These are phyloP conservation scores for Stenopsyche tienmushanensis DNA, from an alignment of 1,140 invertebrate species.

Conservation along the genomic window DNA sequence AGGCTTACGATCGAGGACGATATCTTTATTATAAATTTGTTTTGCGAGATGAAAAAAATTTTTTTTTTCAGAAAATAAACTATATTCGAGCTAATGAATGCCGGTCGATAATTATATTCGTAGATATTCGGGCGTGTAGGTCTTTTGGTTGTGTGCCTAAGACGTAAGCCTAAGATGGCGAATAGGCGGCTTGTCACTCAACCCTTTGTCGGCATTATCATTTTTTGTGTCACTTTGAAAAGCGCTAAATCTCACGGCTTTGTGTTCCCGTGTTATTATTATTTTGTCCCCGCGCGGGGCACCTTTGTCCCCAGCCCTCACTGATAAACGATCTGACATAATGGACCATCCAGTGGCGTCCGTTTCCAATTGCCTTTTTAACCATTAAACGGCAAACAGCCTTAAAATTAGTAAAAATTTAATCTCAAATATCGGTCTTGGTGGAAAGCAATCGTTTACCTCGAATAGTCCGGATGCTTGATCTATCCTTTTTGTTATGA, in stretches of 20 bases:
- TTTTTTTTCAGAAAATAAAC: background rate
- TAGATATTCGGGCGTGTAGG: no score
- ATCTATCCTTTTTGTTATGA: no score
- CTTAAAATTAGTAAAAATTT: no score
- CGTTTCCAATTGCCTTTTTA: background rate
- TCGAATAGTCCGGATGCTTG: no score
- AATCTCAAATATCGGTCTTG: no score
- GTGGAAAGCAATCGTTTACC: no score
- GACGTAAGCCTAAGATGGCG: background rate
- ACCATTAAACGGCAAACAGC: no score
- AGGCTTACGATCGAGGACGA: no score
- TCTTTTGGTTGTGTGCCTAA: background rate
- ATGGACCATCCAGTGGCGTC: background rate
- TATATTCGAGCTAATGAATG: background rate
- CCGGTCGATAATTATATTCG: no score
- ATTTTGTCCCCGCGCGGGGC: background rate
- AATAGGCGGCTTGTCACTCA: constrained; percentile 14
- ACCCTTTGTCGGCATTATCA: constrained; percentile 19
- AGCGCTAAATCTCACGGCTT: constrained; percentile 31
- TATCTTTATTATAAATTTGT: no score
- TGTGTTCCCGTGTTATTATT: constrained; percentile 23
- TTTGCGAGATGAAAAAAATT: no score
- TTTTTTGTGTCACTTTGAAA: constrained; percentile 26
- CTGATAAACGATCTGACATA: constrained; percentile 18
- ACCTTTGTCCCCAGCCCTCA: constrained; percentile 2